phyloP scores from a whole-genome alignment of 2,113 vertebrate genomes.

The Hemiprocne comata region DNA sequence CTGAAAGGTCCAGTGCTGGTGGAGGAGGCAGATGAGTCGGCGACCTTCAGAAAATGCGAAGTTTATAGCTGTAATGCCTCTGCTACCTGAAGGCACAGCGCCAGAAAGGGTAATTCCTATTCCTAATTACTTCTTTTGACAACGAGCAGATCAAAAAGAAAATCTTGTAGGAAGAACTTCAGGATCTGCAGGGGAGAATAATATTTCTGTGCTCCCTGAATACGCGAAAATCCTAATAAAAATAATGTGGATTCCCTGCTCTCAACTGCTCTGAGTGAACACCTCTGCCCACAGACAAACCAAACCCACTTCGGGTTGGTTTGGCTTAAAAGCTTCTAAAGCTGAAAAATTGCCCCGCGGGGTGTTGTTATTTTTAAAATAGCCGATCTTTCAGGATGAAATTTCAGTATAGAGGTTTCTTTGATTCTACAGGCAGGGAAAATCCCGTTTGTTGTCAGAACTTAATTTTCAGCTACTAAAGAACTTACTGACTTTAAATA shows the following conservation, averaged over 20 bases:
- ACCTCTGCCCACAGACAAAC: neutral
- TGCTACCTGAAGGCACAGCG: neutral
- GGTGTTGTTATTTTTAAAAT: neutral
- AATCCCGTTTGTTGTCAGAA: neutral
- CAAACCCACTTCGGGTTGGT: neutral
- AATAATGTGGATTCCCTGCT: neutral
- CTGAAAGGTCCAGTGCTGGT: neutral
- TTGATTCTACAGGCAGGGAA: neutral
- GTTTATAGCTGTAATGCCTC: neutral
- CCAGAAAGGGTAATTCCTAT: neutral
- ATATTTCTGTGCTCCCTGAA: neutral
- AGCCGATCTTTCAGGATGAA: neutral
- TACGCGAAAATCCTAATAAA: neutral
- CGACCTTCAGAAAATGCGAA: neutral
- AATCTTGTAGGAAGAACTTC: neutral
- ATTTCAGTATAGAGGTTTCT: neutral
- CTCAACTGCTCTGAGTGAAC: fast-evolving
- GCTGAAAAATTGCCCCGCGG: neutral
- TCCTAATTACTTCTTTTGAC: neutral
- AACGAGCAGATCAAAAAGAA: neutral
- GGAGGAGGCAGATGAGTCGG: neutral
- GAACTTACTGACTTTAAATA: neutral
- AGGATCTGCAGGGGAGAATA: neutral
- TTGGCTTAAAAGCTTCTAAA: neutral
- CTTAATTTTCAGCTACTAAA: constrained; percentile 8